These are phyloP conservation scores for Eucriotettix oculatus DNA, from an alignment of 2,888 invertebrate genomes.

Conservation along the genomic window DNA sequence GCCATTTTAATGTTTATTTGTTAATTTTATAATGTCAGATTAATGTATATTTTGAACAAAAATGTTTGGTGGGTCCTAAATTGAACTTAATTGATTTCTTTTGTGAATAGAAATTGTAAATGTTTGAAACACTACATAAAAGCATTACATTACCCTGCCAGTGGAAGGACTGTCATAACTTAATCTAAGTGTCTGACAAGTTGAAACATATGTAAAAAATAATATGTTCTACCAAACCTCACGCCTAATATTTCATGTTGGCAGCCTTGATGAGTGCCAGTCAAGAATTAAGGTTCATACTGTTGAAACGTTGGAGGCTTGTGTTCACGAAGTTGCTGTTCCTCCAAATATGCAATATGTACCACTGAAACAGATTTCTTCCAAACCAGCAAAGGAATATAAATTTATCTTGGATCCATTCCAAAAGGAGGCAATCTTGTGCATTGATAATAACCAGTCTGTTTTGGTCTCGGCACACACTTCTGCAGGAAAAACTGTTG, in stretches of 20 bases:
- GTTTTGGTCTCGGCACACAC: slow-evolving; percentile 98
- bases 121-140: too few species aligned
- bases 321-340: slow-evolving; percentile 90
- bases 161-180: neutral
- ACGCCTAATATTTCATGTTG: neutral
- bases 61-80: too few species aligned
- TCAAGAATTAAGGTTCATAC: slow-evolving; percentile 76
- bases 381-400: slow-evolving; percentile 75
- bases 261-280: slow-evolving; percentile 34
- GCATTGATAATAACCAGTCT: slow-evolving; percentile 95
- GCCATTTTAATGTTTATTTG: too few species aligned
- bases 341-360: slow-evolving; percentile 74
- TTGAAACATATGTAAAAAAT: neutral
- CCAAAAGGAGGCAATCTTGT: slow-evolving; percentile 90
- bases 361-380: slow-evolving; percentile 35
- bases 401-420: slow-evolving; percentile 93
- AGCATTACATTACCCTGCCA: too few species aligned
- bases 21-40: too few species aligned
- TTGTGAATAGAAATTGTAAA: too few species aligned
- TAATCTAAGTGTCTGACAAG: neutral
- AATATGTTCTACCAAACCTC: neutral
- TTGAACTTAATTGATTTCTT: too few species aligned
- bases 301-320: slow-evolving; percentile 79
- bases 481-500: slow-evolving; percentile 96
- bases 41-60: too few species aligned